A percentile compares a stretch with the other conserved stretches of the same genome.
These are phyloP conservation scores for Alectoris magna DNA, from an alignment of 2,797 vertebrate genomes.

Conservation along the genomic window DNA sequence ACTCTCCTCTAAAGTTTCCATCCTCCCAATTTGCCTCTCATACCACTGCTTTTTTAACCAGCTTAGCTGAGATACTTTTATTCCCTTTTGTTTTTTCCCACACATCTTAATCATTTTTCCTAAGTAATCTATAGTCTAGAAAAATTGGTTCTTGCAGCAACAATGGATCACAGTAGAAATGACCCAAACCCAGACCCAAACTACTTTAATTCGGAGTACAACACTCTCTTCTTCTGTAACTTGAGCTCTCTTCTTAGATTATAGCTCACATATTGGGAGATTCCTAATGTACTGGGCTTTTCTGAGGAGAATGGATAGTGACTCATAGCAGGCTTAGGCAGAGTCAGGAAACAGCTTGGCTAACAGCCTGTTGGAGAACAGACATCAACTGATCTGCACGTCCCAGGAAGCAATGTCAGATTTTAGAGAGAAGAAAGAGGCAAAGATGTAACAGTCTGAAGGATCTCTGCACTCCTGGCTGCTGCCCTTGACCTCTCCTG, in stretches of 20 bases:
- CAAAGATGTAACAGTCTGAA: not conserved
- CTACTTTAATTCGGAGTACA: not conserved
- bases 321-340: not conserved
- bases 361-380: not conserved
- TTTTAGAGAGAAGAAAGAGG: not conserved
- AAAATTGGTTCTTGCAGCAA: not conserved
- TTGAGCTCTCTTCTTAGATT: not conserved
- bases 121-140: not conserved
- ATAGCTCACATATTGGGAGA: not conserved
- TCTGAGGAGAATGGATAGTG: not conserved
- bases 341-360: not conserved
- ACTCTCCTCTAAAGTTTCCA: not conserved
- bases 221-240: not conserved
- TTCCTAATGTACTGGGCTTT: not conserved
- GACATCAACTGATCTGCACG: not conserved
- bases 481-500: not conserved
- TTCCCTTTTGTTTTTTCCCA: not conserved
- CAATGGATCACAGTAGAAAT: not conserved
- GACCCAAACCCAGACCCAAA: not conserved
- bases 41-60: not conserved
- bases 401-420: not conserved
- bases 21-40: not conserved
- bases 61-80: not conserved
- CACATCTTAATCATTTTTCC: not conserved
- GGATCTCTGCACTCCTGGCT: not conserved